Conservation (phyloP, 2,113 vertebrate genomes). For the Chaetorhynchus papuensis region DNA sequence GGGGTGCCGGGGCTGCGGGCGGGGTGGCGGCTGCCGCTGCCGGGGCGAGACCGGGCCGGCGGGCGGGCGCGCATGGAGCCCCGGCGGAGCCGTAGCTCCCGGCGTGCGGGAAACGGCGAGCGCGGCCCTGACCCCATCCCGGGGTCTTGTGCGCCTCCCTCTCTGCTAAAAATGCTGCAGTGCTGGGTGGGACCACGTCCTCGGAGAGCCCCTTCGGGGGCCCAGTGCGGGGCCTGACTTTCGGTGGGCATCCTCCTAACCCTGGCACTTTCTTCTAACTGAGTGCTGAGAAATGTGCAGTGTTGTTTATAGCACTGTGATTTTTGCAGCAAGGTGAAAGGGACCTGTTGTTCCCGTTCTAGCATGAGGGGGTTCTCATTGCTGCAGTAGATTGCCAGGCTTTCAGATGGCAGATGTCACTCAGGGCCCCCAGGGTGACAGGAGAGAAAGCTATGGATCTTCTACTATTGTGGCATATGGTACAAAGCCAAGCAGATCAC, state of each 20-base stretch:
- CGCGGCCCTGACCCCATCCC: not conserved
- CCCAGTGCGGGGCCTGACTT: not conserved
- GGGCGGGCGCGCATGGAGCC: not conserved
- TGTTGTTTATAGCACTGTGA: not conserved
- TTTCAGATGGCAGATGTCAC: not conserved
- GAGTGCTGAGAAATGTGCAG: fast-evolving
- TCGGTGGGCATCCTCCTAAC: not conserved
- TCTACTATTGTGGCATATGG: fast-evolving
- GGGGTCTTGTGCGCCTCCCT: not conserved
- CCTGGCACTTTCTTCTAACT: not conserved
- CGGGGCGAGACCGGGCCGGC: not conserved
- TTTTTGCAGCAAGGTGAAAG: not conserved
- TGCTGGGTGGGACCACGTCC: not conserved
- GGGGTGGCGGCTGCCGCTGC: not conserved
- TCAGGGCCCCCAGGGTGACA: not conserved
- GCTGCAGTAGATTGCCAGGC: not conserved
- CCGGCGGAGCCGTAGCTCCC: not conserved
- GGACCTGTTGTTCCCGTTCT: not conserved
- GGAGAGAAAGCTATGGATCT: not conserved
- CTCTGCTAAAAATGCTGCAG: not conserved
- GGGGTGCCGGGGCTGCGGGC: not conserved
- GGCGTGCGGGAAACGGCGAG: not conserved
- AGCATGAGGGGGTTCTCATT: not conserved
- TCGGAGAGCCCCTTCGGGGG: not conserved
- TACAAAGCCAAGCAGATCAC: not conserved